Conservation (phyloP, 2,888 invertebrate genomes). For the Melinaea menophilus region DNA sequence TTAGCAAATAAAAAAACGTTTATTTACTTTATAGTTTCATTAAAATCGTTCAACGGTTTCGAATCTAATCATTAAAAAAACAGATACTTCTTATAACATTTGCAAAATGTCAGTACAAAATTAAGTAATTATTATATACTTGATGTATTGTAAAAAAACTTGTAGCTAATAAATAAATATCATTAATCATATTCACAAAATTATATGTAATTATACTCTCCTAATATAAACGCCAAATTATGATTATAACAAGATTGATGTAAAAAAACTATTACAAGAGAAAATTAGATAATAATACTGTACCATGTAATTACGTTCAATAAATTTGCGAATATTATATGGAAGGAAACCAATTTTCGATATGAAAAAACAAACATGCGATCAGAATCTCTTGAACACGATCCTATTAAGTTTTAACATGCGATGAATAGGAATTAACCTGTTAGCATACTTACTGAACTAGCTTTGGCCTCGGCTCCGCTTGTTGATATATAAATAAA, state of each 20-base stretch:
- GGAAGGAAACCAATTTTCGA: conserved; percentile 45
- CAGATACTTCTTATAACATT: too few species aligned
- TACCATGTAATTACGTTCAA: conserved; percentile 61
- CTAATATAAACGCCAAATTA: conserved; percentile 36
- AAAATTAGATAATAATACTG: conserved; percentile 37
- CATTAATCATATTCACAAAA: conserved; percentile 28
- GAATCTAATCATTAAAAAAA: too few species aligned
- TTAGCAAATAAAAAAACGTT: too few species aligned
- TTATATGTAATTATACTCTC: conserved; percentile 25
- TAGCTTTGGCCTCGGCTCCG: not conserved
- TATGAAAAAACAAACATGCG: conserved; percentile 37
- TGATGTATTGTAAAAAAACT: not conserved
- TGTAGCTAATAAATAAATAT: conserved; percentile 13
- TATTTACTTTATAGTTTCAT: too few species aligned
- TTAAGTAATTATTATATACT: too few species aligned
- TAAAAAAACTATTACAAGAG: conserved; percentile 37
- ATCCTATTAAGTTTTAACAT: conserved; percentile 36
- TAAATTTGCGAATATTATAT: conserved; percentile 49
- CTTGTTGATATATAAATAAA: too few species aligned
- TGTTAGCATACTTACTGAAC: conserved; percentile 33
- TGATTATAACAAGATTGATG: conserved; percentile 37
- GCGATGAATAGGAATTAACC: conserved; percentile 40
- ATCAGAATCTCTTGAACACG: conserved; percentile 38
- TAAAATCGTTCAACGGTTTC: too few species aligned
- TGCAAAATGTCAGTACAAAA: too few species aligned